Evolutionary conservation across 2,888 invertebrate genomes (phyloP).

Genomic region (Pollenia amentaria): DNA sequence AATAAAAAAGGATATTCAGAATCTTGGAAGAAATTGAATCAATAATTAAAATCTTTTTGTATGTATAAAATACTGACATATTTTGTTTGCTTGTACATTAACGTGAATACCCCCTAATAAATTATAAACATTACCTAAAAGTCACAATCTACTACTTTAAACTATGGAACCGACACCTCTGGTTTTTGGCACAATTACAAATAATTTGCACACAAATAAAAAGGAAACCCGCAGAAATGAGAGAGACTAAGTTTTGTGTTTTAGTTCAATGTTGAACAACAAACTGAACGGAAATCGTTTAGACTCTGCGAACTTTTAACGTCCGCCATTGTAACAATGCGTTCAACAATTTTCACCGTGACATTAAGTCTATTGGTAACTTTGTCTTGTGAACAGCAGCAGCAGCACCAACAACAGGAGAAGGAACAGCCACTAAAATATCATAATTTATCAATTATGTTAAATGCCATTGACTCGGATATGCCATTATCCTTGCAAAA

Average conservation of each 20-base stretch:
- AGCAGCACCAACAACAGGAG: conserved; percentile 31
- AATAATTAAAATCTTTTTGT: no score
- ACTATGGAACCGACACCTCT: conserved; percentile 2
- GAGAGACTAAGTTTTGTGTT: conserved; percentile 55
- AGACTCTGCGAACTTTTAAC: conserved; percentile 70
- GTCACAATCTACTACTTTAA: neutral
- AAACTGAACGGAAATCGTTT: conserved; percentile 68
- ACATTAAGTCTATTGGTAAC: conserved; percentile 65
- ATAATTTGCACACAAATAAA: conserved; percentile 65
- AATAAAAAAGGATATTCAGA: no score
- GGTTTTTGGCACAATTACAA: conserved; percentile 55
- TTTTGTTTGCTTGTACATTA: no score
- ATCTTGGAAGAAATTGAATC: no score
- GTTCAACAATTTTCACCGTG: conserved; percentile 57
- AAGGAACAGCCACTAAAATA: conserved; percentile 26
- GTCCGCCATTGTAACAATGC: conserved; percentile 64
- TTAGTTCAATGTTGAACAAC: conserved; percentile 67
- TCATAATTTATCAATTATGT: conserved; percentile 72
- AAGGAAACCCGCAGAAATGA: conserved; percentile 54
- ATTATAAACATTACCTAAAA: neutral
- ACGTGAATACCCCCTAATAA: neutral
- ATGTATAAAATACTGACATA: no score
- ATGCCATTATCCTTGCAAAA: conserved; percentile 55
- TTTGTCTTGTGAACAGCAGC: conserved; percentile 47
- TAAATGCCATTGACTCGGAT: conserved; percentile 65